These are phyloP conservation scores for Drosophila villosipedis DNA, from an alignment of 2,888 invertebrate genomes.

Conservation along the genomic window DNA sequence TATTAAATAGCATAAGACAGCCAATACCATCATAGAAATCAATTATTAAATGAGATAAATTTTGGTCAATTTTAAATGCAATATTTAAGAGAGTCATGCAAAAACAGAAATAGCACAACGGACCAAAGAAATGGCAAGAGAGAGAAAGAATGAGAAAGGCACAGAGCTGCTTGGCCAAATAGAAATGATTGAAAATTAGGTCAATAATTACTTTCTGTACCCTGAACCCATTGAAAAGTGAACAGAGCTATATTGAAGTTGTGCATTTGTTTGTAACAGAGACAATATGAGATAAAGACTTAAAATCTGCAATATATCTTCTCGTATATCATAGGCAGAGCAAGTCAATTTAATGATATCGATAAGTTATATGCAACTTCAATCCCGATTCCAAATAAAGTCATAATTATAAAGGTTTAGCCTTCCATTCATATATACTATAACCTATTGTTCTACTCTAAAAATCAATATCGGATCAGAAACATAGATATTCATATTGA, in stretches of 20 bases:
- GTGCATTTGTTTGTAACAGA: background rate
- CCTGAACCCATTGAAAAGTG: background rate
- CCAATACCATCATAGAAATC: constrained; percentile 43
- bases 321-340: no score
- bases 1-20: constrained; percentile 10
- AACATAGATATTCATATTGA: background rate
- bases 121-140: background rate
- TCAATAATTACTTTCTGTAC: constrained; percentile 39
- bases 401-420: background rate
- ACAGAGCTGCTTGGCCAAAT: constrained; percentile 14
- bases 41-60: constrained; percentile 55
- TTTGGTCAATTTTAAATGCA: constrained; percentile 47
- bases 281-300: background rate
- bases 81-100: constrained; percentile 27
- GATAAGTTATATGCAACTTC: background rate
- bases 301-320: background rate
- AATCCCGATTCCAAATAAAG: background rate
- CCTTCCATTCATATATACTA: no score
- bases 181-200: constrained; percentile 48
- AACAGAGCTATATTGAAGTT: background rate
- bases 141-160: background rate
- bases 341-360: background rate
- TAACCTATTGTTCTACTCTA: no score
- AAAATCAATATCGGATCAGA: background rate
- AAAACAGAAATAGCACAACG: constrained; percentile 3